Evolutionary conservation across 2,888 invertebrate genomes (phyloP), one percentile per base, ranked within the genome.

Genomic region (Latrodectus elegans): DNA sequence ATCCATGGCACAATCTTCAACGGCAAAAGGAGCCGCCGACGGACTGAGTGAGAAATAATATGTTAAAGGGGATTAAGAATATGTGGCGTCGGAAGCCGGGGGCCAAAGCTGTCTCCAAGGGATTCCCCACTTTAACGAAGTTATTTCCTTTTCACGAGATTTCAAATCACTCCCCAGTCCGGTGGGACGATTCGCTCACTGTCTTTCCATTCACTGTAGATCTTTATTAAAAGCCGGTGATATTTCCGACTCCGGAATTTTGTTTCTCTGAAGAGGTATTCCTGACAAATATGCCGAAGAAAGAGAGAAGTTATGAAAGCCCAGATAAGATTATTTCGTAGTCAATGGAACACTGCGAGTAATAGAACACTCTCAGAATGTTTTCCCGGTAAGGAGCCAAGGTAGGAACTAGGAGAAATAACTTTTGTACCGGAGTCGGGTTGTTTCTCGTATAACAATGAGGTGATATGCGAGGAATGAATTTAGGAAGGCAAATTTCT

Each of bases 111-210:
- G 14, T 51, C 81, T 60, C n/a, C n/a, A 26, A 65, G 81, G 81
- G 72, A 65, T 73, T 60, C 53, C 38, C 52, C 14, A n/a, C 60
- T 72, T 67, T 81, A 74, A 74, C 81, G 73, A 81, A 74, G 81
- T 81, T 81, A 81, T 81, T 67, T 81, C 73, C 65, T 81, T 72
- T 74, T 67, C 67, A 67, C 65, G 72, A 81, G 81, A 81, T 81
- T 73, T 74, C 17, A 38, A 73, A 65, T 67, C 67, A 49, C 74
- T 53, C 51, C 22, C 53, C 26, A 11, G n/a, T 8, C 65, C 72
- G 52, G 67, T 67, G 65, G 81, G 81, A 73, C 26, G 3, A 17
- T 26, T 71, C 72, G 15, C 72, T 11, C 78, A 26, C 51, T 49
- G 67, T 11, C 68, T 51, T 55, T 68, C 15, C 52, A 38, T 38